These are phyloP conservation scores for Hyperoplus immaculatus DNA, from an alignment of 2,797 vertebrate species.

Conservation along the genomic window DNA sequence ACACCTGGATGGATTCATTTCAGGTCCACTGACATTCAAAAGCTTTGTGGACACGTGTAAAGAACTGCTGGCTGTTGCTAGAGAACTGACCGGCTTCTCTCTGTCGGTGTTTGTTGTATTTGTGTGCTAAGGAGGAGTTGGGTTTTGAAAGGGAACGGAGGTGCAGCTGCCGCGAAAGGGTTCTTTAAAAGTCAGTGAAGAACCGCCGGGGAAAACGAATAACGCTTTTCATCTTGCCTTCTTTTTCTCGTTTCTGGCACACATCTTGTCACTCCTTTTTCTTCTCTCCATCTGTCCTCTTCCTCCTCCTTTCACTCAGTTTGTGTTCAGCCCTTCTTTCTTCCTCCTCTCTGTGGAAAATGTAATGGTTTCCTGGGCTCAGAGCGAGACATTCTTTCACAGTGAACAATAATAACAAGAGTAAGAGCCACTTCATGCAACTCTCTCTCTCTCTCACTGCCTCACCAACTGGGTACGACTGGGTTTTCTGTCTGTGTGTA, in stretches of 20 bases:
- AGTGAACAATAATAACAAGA: conserved; percentile 80
- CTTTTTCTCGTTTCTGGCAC: conserved; percentile 77
- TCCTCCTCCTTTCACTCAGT: conserved; percentile 70
- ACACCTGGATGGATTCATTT: conserved; percentile 69
- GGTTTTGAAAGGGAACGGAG: conserved; percentile 70
- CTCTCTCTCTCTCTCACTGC: conserved; percentile 55
- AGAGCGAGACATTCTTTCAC: conserved; percentile 82
- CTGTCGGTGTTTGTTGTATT: conserved; percentile 69
- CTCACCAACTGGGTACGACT: conserved; percentile 38
- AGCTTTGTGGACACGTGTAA: conserved; percentile 49
- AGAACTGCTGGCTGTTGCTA: conserved; percentile 50
- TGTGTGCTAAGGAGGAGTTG: conserved; percentile 60
- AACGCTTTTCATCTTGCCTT: conserved; percentile 78
- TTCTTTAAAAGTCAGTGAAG: conserved; percentile 76
- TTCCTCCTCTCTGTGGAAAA: conserved; percentile 78
- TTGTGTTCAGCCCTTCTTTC: conserved; percentile 69
- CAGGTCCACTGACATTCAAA: conserved; percentile 53
- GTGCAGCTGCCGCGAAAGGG: conserved; percentile 74
- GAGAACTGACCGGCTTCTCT: conserved; percentile 54
- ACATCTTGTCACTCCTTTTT: conserved; percentile 77
- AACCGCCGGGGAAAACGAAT: conserved; percentile 69
- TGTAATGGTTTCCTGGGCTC: conserved; percentile 85
- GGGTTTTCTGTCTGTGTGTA: conserved; percentile 24
- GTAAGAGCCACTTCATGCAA: conserved; percentile 78
- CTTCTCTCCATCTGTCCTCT: conserved; percentile 70